Evolutionary conservation across 2,797 vertebrate genomes (phyloP), one percentile per base, ranked within the genome.

Genomic region (Platalea minor): DNA sequence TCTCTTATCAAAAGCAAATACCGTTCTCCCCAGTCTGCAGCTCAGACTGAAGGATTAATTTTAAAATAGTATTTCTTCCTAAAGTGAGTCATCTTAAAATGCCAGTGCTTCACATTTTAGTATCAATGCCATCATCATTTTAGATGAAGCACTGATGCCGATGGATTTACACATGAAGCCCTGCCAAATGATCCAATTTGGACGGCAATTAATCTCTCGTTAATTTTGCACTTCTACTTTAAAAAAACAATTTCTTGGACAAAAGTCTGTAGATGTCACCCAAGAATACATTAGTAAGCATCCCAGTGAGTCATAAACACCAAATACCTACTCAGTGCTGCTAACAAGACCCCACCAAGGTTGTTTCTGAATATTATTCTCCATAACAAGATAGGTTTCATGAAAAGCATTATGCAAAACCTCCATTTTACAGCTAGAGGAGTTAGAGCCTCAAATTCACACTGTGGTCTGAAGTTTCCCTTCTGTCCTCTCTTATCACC

Each of bases 61-160:
- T 91, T 85, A 70, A 91, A 93, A 77, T 31, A 63, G 43, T 60
- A 60, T 60, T 85, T 91, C 79, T 80, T 84, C 43, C 79, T 79
- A 13, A 93, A 89, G n/a, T 85, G 89, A 93, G 53, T 95, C 70
- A 95, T 84, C 78, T 84, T 82, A 92, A 95, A 95, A 95, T 70
- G 70, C 54, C 74, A 91, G 25, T 63, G 51, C 46, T 88, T 88
- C 76, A 63, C 33, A 87, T 68, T 92, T 94, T 61, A 86, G 39
- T 50, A 89, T 69, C 84, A 89, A 77, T 72, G 78, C 16, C 72
- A 93, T 54, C 46, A 73, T 37, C 53, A 43, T 68, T 95, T 91
- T 86, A 91, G 68, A 89, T 76, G 60, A 54, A 85, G 54, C 37
- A 82, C 14, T 41, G 63, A 86, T 77, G 84, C 31, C 39, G 17